Evolutionary conservation across 30 jellyfish, hydroid and myxozoan genomes (phyloP).

Genomic region (Hydractinia echinata): DNA sequence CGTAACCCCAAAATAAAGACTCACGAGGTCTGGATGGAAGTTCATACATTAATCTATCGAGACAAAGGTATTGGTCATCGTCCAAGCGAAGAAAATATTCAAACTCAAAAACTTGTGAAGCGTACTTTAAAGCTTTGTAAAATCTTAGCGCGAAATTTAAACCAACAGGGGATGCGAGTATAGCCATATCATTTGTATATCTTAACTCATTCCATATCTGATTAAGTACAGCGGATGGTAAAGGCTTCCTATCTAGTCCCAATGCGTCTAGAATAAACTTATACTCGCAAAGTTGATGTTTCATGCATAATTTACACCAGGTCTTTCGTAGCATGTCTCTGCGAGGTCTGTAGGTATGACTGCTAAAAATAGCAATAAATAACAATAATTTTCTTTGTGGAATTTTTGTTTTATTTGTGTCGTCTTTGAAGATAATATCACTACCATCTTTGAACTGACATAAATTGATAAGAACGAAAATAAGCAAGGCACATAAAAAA

Average conservation of each 20-base stretch:
- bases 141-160: not conserved
- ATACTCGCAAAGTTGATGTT: not conserved
- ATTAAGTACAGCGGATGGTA: not conserved
- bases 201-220: not conserved
- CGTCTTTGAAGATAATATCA: too few species aligned
- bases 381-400: not conserved
- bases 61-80: constrained; percentile 5
- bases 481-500: too few species aligned
- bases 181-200: not conserved
- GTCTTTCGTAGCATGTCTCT: not conserved
- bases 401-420: too few species aligned
- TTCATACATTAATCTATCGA: not conserved
- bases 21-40: not conserved
- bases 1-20: not conserved
- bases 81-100: not conserved
- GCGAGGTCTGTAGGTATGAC: not conserved
- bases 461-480: too few species aligned
- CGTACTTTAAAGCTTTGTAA: not conserved
- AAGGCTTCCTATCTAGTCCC: not conserved
- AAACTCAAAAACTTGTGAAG: not conserved
- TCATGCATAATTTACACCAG: not conserved
- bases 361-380: not conserved
- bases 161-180: not conserved
- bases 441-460: too few species aligned
- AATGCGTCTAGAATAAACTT: not conserved